These are phyloP conservation scores for Podocnemis expansa DNA, from an alignment of 2,113 vertebrate genomes.

Conservation along the genomic window DNA sequence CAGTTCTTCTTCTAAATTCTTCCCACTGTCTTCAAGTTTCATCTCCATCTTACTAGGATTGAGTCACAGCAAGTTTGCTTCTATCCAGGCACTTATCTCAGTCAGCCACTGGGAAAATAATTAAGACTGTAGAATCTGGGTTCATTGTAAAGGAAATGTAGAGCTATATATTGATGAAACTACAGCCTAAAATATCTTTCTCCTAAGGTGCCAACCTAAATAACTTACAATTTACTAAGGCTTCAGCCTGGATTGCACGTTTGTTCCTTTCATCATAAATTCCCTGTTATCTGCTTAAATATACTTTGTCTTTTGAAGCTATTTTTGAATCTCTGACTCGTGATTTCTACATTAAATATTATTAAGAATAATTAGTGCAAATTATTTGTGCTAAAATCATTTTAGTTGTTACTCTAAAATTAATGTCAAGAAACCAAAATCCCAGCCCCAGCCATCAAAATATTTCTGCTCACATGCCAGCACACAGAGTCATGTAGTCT, in stretches of 20 bases:
- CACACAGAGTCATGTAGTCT: not conserved
- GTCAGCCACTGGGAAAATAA: conserved; percentile 14
- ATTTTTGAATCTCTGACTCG: not conserved
- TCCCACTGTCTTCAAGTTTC: not conserved
- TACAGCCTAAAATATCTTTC: conserved; percentile 14
- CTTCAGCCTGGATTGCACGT: not conserved
- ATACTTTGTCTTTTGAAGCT: not conserved
- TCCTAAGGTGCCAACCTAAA: not conserved
- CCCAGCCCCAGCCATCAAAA: not conserved
- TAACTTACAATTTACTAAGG: not conserved
- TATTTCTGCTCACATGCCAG: not conserved
- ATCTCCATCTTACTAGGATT: not conserved
- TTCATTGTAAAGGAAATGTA: conserved; percentile 58
- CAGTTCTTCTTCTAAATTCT: not conserved
- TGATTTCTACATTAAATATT: not conserved
- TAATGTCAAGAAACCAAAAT: not conserved
- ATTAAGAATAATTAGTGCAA: not conserved
- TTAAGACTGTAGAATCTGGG: not conserved
- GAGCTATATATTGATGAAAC: conserved; percentile 13
- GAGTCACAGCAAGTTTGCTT: conserved; percentile 15
- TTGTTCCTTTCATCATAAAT: not conserved
- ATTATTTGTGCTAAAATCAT: not conserved
- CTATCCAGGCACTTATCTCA: not conserved
- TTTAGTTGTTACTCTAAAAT: not conserved
- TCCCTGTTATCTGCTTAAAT: not conserved